phyloP scores from a whole-genome alignment of 2,113 vertebrate genomes.

The Eira barbara region DNA sequence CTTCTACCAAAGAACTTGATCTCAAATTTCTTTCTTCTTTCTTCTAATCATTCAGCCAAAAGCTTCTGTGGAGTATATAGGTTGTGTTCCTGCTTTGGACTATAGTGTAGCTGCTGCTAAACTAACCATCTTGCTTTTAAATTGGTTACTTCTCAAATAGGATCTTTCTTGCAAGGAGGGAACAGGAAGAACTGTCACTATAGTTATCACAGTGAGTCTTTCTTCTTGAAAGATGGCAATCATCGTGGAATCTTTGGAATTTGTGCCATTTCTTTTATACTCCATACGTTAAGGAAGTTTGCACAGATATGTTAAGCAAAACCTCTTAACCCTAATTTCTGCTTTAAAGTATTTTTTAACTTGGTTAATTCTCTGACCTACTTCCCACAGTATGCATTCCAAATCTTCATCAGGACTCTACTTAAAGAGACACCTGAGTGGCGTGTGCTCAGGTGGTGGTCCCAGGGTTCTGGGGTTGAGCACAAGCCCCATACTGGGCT shows the following conservation, averaged over 20 bases:
- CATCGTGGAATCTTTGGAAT: not conserved
- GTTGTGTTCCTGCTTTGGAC: not conserved
- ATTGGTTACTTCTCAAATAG: not conserved
- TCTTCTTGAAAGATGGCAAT: slow-evolving; percentile 12
- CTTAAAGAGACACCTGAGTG: too few relatives aligned
- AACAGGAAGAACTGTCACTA: not conserved
- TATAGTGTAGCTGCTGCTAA: not conserved
- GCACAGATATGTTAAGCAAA: not conserved
- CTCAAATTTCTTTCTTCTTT: not conserved
- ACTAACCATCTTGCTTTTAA: not conserved
- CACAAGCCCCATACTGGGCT: too few relatives aligned
- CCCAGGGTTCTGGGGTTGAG: too few relatives aligned
- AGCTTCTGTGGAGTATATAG: not conserved
- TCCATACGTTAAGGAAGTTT: not conserved
- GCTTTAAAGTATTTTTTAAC: not conserved
- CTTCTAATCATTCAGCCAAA: not conserved
- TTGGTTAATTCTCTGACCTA: not conserved
- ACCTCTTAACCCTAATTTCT: not conserved
- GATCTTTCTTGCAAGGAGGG: not conserved
- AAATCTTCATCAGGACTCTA: not conserved
- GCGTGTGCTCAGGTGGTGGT: too few relatives aligned
- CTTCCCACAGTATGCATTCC: not conserved
- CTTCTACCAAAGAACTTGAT: not conserved
- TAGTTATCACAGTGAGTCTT: not conserved
- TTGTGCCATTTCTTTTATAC: not conserved